Evolutionary conservation across 37 sponge, comb jelly and placozoan genomes (phyloP).

Genomic region (Ephydatia muelleri): DNA sequence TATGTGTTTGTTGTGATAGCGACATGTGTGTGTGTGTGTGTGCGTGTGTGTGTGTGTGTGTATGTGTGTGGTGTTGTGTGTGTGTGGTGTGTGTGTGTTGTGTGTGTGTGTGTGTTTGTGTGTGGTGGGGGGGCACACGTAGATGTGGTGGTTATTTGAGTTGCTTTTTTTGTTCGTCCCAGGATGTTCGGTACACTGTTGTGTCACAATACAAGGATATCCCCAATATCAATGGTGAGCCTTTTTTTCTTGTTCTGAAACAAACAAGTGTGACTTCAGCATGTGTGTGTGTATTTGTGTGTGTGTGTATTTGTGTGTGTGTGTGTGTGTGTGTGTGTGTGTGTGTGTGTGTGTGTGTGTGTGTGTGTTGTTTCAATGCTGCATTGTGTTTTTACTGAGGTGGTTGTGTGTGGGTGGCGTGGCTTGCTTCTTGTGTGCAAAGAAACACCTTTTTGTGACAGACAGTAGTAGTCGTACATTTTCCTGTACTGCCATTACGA

Average conservation of each 20-base stretch:
- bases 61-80: background rate
- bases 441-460: too few species aligned
- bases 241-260: background rate
- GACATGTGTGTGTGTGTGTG: background rate
- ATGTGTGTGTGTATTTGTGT: slow-evolving; percentile 30
- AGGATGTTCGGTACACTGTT: slow-evolving; percentile 62
- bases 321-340: slow-evolving; percentile 29
- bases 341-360: slow-evolving; percentile 30
- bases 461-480: too few species aligned
- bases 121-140: too few species aligned
- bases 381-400: too few species aligned
- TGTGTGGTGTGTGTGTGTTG: background rate
- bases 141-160: background rate
- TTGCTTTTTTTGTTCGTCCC: background rate
- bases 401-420: too few species aligned
- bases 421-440: too few species aligned
- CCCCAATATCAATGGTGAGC: slow-evolving; percentile 60
- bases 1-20: background rate
- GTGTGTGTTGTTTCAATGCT: background rate
- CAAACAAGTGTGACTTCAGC: too few species aligned
- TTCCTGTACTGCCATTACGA: too few species aligned
- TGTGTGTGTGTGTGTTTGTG: too few species aligned
- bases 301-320: too few species aligned
- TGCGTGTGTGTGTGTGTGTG: slow-evolving; percentile 12
- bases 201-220: slow-evolving; percentile 40